Evolutionary conservation across 2,797 vertebrate genomes (phyloP).

Genomic region (Malurus leucopterus): DNA sequence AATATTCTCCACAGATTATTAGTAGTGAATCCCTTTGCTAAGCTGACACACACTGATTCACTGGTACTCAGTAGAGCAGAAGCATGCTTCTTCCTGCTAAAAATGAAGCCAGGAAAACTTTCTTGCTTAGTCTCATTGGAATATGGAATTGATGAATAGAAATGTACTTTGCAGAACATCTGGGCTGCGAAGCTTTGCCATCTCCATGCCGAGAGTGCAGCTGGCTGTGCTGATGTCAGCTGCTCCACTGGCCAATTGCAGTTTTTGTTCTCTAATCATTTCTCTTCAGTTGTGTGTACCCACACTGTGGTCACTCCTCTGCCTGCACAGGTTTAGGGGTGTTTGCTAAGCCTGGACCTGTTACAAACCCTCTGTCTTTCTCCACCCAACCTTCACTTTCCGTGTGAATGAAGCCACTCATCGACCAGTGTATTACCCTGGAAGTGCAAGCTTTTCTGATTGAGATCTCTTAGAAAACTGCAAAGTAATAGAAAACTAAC

Average conservation of each 20-base stretch:
- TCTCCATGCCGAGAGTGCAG: background rate
- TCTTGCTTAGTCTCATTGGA: background rate
- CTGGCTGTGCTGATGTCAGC: background rate
- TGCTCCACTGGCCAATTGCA: background rate
- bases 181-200: background rate
- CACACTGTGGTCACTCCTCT: background rate
- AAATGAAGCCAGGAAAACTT: background rate
- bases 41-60: background rate
- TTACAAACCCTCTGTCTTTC: background rate
- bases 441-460: background rate
- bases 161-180: slow-evolving; percentile 14
- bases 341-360: background rate
- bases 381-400: background rate
- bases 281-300: background rate
- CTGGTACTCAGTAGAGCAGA: background rate
- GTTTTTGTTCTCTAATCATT: background rate
- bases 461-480: background rate
- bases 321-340: background rate
- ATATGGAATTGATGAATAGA: slow-evolving; percentile 9
- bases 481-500: background rate
- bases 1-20: background rate
- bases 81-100: background rate
- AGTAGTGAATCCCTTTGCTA: background rate
- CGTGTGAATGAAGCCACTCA: background rate
- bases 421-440: background rate